phyloP scores from a whole-genome alignment of 2,797 vertebrate genomes.

The Cottoperca gobio region DNA sequence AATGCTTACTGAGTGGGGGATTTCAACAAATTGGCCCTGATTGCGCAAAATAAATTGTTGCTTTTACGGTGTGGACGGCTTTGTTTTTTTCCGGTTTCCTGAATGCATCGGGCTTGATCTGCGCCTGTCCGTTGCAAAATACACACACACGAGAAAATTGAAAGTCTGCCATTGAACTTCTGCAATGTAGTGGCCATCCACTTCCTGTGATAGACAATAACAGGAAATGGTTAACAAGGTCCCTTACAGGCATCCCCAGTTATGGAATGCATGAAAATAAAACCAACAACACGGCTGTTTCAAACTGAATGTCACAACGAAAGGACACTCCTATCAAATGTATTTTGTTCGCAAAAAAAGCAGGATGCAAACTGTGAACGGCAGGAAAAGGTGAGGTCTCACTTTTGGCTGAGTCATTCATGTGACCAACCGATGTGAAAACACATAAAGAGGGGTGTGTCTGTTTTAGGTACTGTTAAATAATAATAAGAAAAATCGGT shows the following conservation, averaged over 20 bases:
- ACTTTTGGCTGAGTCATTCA: conserved; percentile 12
- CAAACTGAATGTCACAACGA: conserved; percentile 37
- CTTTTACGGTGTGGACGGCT: neutral
- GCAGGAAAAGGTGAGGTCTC: conserved; percentile 63
- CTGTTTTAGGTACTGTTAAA: conserved; percentile 1
- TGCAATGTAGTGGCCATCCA: conserved; percentile 77
- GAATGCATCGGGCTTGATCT: conserved; percentile 24
- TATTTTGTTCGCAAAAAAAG: conserved; percentile 39
- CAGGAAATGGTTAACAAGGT: conserved; percentile 86
- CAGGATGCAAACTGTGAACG: conserved; percentile 39
- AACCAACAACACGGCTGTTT: conserved; percentile 40
- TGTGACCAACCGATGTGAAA: conserved; percentile 15
- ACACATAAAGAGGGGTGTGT: conserved; percentile 11
- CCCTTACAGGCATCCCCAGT: conserved; percentile 54
- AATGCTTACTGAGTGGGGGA: conserved; percentile 15
- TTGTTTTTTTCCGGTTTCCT: conserved; percentile 26
- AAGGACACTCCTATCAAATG: conserved; percentile 26
- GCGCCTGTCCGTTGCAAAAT: conserved; percentile 23
- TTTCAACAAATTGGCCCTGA: conserved; percentile 29
- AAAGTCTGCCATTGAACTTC: conserved; percentile 75
- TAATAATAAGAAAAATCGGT: neutral
- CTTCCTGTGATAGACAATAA: conserved; percentile 85
- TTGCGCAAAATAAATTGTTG: conserved; percentile 37
- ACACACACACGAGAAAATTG: conserved; percentile 58
- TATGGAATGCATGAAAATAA: conserved; percentile 53